These are phyloP conservation scores for Microchrysa polita DNA, from an alignment of 2,888 invertebrate genomes.

Conservation along the genomic window DNA sequence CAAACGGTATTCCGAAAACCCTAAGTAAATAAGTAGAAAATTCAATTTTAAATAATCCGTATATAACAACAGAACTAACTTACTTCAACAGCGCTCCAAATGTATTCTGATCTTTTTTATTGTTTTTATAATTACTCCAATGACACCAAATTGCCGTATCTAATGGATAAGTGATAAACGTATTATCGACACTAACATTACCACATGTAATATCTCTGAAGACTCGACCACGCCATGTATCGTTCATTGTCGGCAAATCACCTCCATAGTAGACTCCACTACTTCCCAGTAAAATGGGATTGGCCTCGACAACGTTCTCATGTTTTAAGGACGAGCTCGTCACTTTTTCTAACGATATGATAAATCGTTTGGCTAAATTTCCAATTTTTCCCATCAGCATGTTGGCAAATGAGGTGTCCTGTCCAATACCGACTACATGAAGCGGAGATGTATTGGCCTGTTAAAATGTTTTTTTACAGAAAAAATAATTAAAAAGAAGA, in stretches of 20 bases:
- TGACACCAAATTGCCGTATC: conserved; percentile 62
- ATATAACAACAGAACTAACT: conserved; percentile 45
- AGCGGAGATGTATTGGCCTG: conserved; percentile 56
- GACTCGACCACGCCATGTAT: conserved; percentile 54
- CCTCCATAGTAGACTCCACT: conserved; percentile 63
- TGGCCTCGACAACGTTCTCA: conserved; percentile 59
- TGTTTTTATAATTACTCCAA: conserved; percentile 56
- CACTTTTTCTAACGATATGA: conserved; percentile 57
- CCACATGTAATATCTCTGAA: conserved; percentile 57
- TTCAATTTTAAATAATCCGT: too few relatives aligned
- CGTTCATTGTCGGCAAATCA: conserved; percentile 60
- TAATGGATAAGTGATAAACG: conserved; percentile 53
- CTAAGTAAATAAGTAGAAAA: conserved; percentile 51
- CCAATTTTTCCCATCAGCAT: conserved; percentile 58
- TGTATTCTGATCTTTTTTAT: conserved; percentile 55
- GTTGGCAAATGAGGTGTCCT: conserved; percentile 57
- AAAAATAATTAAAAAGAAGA: not conserved
- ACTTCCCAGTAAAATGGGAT: conserved; percentile 60
- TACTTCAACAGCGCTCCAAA: conserved; percentile 61
- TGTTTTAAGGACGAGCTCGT: conserved; percentile 50
- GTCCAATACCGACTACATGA: conserved; percentile 58
- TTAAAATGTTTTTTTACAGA: not conserved
- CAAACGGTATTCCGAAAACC: conserved; percentile 62
- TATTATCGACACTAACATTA: conserved; percentile 55
- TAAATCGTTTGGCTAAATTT: conserved; percentile 58